Base-by-base conservation (phyloP, 1,140 invertebrate genomes). In the Scaptomyza hsui region DNA sequence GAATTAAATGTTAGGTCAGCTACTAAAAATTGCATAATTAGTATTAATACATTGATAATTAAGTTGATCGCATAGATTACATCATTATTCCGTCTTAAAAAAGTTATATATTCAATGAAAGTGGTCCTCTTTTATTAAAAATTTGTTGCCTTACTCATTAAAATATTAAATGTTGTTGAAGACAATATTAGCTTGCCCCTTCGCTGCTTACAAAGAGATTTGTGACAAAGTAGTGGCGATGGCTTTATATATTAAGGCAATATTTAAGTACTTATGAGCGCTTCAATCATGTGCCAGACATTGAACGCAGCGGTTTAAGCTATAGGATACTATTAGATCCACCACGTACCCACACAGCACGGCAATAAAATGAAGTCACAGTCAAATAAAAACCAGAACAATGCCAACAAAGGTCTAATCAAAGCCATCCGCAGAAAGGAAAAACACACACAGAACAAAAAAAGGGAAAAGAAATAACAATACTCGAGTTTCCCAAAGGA, bases 341-440 rank as follows among this genome's bases (percentile, higher is more conserved):
- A 21, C 55, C 64, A 55, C 61, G 42, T 59, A 44, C 10, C 19
- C 18, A 13, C 10, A 15, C 18, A 13, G 26, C 24, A 19, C 32
- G 4, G 55, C 12, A 26, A 12, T 35, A 13, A 55, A 47, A 21
- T 29, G 39, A 16, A 47, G 16, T 13, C 12, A 32, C 21, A 42
- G 10, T 13, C 26, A 37, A 44, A 71, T 57, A 57, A 65, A 71
- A 71, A 39, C 13, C 52, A 21, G 44, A 65, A 59, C 45, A 51
- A 42, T 51, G 45, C 45, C 37, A 32, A 21, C 21, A 24, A 26
- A 29, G 32, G 21, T 51, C 44, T 12, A 51, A 61, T 61, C 35
- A 61, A 15, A 61, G 37, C n/a, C 7, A 13, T 39, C 2, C 7
- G 3, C 2, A n/a, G 10, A 15, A 10, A 5, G 9, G 7, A 61